A percentile compares a stretch with the other conserved stretches of the same genome.
Evolutionary conservation across 1,140 invertebrate genomes (phyloP).

Genomic region (Tenebrio molitor): DNA sequence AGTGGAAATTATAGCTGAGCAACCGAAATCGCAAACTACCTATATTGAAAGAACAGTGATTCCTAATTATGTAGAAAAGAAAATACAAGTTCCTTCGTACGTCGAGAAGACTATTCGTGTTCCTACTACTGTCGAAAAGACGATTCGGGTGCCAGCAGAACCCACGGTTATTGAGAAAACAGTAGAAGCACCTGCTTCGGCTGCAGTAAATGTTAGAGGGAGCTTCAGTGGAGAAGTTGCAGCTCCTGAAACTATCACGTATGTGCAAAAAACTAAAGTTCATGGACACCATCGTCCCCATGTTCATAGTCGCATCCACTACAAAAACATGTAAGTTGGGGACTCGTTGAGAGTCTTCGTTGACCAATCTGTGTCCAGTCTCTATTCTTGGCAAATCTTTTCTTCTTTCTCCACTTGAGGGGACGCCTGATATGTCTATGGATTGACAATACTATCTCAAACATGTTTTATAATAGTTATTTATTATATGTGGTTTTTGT

Average conservation of each 20-base stretch:
- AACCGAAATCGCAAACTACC: slow-evolving; percentile 54
- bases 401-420: too few species aligned
- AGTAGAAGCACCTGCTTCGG: slow-evolving; percentile 48
- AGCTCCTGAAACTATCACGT: slow-evolving; percentile 9
- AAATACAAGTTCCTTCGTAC: slow-evolving; percentile 59
- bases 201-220: slow-evolving; percentile 6
- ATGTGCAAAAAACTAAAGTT: slow-evolving; percentile 35
- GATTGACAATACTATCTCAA: too few species aligned
- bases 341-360: background rate
- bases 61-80: slow-evolving; percentile 63
- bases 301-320: slow-evolving; percentile 11
- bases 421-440: too few species aligned
- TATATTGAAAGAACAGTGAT: slow-evolving; percentile 62
- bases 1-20: slow-evolving; percentile 43
- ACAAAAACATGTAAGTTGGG: slow-evolving; percentile 31
- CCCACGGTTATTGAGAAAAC: slow-evolving; percentile 59
- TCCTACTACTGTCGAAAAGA: slow-evolving; percentile 55
- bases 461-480: slow-evolving; percentile 1
- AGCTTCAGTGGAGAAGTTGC: background rate
- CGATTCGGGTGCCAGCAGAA: slow-evolving; percentile 50
- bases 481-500: too few species aligned
- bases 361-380: too few species aligned
- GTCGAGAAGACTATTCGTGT: slow-evolving; percentile 60
- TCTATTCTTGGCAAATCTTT: too few species aligned
- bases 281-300: slow-evolving; percentile 32